These are phyloP conservation scores for Euclidia mi DNA, from an alignment of 2,888 invertebrate genomes.

Conservation along the genomic window DNA sequence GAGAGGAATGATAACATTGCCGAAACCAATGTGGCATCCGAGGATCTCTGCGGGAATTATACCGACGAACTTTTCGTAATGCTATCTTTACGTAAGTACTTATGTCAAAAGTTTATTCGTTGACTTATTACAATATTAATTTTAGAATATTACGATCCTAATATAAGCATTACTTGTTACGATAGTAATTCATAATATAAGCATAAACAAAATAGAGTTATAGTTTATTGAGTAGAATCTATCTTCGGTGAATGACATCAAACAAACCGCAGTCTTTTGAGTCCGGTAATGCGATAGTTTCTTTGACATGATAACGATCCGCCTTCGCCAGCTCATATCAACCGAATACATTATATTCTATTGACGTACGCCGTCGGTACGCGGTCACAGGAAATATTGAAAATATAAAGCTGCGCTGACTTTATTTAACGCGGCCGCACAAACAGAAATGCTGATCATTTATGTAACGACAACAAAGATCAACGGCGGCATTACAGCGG, in stretches of 20 bases:
- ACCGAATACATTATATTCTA: conserved; percentile 83
- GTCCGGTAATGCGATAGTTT: conserved; percentile 86
- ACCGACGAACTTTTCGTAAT: conserved; percentile 31
- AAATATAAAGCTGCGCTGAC: conserved; percentile 57
- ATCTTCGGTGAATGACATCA: conserved; percentile 75
- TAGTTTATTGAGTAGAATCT: conserved; percentile 66
- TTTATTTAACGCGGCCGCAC: conserved; percentile 16
- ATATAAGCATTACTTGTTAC: conserved; percentile 13
- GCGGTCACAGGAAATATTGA: conserved; percentile 69
- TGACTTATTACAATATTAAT: conserved; percentile 32
- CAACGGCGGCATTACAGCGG: conserved; percentile 43
- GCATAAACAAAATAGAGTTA: conserved; percentile 56
- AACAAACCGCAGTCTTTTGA: conserved; percentile 85
- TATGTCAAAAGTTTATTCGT: conserved; percentile 27
- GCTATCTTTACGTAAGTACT: conserved; percentile 34
- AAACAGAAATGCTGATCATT: conserved; percentile 25
- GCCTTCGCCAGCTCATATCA: conserved; percentile 74
- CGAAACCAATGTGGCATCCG: conserved; percentile 30
- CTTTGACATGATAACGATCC: conserved; percentile 88
- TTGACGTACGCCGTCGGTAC: conserved; percentile 63
- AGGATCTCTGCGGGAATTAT: conserved; percentile 30
- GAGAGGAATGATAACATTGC: conserved; percentile 26
- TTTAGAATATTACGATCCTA: conserved; percentile 1
- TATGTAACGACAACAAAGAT: conserved; percentile 42
- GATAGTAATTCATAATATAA: conserved; percentile 21